phyloP scores from a whole-genome alignment of 2,797 vertebrate genomes.

The Danio jaintianensis region DNA sequence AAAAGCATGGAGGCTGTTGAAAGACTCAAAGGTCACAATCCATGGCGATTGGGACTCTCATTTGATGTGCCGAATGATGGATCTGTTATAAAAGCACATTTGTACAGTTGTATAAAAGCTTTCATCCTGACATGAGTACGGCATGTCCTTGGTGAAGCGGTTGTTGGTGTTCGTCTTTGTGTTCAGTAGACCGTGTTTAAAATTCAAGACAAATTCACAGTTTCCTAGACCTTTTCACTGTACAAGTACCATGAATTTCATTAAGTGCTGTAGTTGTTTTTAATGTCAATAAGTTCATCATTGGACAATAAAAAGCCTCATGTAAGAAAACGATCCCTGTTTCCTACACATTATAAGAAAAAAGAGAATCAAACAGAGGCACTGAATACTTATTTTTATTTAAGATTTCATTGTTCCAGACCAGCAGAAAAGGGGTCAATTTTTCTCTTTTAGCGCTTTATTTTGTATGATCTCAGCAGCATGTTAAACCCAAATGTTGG shows the following conservation, averaged over 20 bases:
- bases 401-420: constrained; percentile 98
- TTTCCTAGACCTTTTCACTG: constrained; percentile 26
- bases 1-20: background rate
- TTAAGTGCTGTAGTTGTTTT: constrained; percentile 49
- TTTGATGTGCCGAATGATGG: background rate
- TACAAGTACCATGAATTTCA: constrained; percentile 36
- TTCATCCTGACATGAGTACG: constrained; percentile 41
- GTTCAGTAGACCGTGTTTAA: constrained; percentile 40
- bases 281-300: constrained; percentile 38
- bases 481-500: constrained; percentile 81
- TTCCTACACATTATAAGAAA: constrained; percentile 50
- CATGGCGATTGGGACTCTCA: constrained; percentile 13
- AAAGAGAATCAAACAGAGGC: constrained; percentile 63
- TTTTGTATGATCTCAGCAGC: constrained; percentile 82
- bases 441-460: constrained; percentile 94
- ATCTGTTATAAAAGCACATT: constrained; percentile 45
- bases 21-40: background rate
- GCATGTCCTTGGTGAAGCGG: constrained; percentile 50
- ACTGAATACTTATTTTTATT: constrained; percentile 99
- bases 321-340: constrained; percentile 25
- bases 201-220: constrained; percentile 11
- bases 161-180: constrained; percentile 42
- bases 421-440: constrained; percentile 98
- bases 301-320: constrained; percentile 58
- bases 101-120: constrained; percentile 54